These are phyloP conservation scores for Actinia tenebrosa DNA, from an alignment of 64 coral and sea anemone species.

Conservation along the genomic window DNA sequence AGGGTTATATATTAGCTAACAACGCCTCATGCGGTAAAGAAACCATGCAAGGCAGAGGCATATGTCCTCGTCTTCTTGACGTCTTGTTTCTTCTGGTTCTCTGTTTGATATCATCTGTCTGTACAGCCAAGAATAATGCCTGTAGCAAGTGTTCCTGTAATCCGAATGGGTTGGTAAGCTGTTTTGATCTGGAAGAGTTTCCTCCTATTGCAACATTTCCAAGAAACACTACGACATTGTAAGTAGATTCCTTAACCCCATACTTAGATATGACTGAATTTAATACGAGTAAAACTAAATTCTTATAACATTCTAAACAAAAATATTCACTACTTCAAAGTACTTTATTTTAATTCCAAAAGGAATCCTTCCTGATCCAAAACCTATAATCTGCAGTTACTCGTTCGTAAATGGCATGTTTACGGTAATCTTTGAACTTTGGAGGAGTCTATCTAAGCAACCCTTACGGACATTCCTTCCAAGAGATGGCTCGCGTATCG, in stretches of 20 bases:
- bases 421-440: background rate
- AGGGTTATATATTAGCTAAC: background rate
- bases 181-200: background rate
- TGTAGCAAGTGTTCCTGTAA: background rate
- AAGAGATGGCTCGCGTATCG: background rate
- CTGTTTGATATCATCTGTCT: background rate
- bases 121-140: background rate
- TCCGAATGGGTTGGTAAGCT: background rate
- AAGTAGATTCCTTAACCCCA: background rate
- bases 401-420: background rate
- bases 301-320: no score
- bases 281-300: no score
- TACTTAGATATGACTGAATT: background rate
- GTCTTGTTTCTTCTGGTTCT: background rate
- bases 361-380: no score
- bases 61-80: background rate
- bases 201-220: background rate
- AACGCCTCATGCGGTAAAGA: background rate
- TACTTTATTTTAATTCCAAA: no score
- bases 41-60: background rate
- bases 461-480: background rate
- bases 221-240: slow-evolving; percentile 16
- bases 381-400: background rate
- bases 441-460: background rate
- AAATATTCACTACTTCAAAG: no score